Conservation (phyloP, 2,888 invertebrate species). For the Drosophila testacea region DNA sequence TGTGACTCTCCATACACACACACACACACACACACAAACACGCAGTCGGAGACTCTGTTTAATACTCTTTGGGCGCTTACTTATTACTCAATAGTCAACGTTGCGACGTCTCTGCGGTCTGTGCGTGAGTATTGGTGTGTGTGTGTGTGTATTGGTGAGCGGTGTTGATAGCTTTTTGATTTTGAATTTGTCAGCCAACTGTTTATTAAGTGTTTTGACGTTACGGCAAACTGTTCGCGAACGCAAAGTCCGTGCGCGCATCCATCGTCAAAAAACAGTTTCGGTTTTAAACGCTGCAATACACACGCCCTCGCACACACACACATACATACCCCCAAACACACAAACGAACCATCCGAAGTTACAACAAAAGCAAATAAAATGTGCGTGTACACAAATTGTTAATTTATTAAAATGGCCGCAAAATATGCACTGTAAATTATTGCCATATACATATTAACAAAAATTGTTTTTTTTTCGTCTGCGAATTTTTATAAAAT, state of each 20-base stretch:
- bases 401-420: slow-evolving; percentile 50
- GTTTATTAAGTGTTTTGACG: slow-evolving; percentile 82
- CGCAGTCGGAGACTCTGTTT: slow-evolving; percentile 32
- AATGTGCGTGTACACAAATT: slow-evolving; percentile 42
- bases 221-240: slow-evolving; percentile 78
- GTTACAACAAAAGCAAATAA: slow-evolving; percentile 8
- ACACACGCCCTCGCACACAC: background rate
- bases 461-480: slow-evolving; percentile 25
- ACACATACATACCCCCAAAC: background rate
- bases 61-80: slow-evolving; percentile 62
- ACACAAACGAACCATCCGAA: background rate
- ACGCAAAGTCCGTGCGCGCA: slow-evolving; percentile 46
- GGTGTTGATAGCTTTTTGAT: slow-evolving; percentile 76
- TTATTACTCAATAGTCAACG: slow-evolving; percentile 75
- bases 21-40: slow-evolving; percentile 20
- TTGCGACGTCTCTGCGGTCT: slow-evolving; percentile 42
- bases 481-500: slow-evolving; percentile 32
- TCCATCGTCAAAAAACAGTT: slow-evolving; percentile 23
- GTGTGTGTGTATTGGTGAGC: slow-evolving; percentile 42
- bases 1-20: slow-evolving; percentile 52
- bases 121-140: slow-evolving; percentile 36
- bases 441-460: slow-evolving; percentile 53
- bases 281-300: slow-evolving; percentile 9
- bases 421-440: slow-evolving; percentile 35
- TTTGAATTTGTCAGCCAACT: slow-evolving; percentile 81